Evolutionary conservation across 1,140 invertebrate genomes (phyloP).

Genomic region (Trichonephila clavipes): DNA sequence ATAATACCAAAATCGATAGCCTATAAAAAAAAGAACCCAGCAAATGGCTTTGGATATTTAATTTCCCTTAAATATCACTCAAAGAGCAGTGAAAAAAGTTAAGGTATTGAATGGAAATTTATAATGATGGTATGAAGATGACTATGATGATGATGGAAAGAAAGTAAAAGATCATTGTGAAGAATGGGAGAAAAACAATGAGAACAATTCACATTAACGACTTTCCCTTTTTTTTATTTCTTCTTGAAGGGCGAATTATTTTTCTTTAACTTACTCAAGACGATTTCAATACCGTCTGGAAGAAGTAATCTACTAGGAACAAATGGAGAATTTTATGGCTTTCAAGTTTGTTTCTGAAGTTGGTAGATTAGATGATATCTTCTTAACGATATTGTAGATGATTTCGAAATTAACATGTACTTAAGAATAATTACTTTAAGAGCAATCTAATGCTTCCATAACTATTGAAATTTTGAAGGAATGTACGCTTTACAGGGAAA

Average conservation of each 20-base stretch:
- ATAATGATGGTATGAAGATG: constrained; percentile 37
- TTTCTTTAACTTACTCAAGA: neutral
- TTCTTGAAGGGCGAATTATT: neutral
- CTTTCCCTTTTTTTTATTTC: neutral
- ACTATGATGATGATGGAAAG: constrained; percentile 25
- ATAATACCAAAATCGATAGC: no score
- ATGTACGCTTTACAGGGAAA: no score
- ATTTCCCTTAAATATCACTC: constrained; percentile 39
- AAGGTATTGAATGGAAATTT: constrained; percentile 33
- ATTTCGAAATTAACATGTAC: neutral
- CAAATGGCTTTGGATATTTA: constrained; percentile 8
- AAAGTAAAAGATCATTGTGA: constrained; percentile 3
- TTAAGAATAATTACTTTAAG: neutral
- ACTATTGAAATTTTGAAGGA: no score
- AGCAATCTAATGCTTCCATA: neutral
- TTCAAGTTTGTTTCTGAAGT: constrained; percentile 7
- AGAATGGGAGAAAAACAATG: constrained; percentile 6
- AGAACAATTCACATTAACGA: constrained; percentile 61
- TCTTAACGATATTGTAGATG: neutral
- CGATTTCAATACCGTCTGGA: constrained; percentile 54
- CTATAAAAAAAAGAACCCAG: neutral
- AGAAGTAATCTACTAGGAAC: constrained; percentile 17
- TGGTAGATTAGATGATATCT: neutral
- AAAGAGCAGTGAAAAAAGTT: neutral
- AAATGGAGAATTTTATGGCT: constrained; percentile 39